phyloP scores from a whole-genome alignment of 1,140 invertebrate genomes.

The Limonius californicus region DNA sequence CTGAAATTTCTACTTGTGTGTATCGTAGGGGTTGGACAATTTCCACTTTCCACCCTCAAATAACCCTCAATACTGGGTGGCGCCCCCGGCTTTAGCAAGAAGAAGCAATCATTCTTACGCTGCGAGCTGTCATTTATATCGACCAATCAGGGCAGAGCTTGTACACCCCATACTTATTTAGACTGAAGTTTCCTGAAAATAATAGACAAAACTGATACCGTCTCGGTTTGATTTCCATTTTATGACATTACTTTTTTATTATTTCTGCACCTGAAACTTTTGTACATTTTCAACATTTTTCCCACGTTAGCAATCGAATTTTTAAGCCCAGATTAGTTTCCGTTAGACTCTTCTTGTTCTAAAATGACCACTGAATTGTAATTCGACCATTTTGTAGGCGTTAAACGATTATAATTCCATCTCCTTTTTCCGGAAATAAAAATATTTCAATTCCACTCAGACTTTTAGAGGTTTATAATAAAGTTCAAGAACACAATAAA shows the following conservation, averaged over 20 bases:
- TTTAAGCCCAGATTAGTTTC: too few species aligned
- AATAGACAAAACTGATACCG: conserved; percentile 15
- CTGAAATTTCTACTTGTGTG: not conserved
- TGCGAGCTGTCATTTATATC: conserved; percentile 29
- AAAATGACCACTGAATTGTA: too few species aligned
- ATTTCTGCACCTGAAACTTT: too few species aligned
- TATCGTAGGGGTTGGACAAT: conserved; percentile 5
- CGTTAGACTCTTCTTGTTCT: too few species aligned
- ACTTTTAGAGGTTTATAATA: too few species aligned
- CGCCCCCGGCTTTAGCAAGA: conserved; percentile 16
- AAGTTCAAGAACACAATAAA: too few species aligned
- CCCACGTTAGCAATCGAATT: too few species aligned
- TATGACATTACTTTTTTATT: conserved; percentile 13
- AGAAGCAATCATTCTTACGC: conserved; percentile 33
- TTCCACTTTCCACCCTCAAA: conserved; percentile 9
- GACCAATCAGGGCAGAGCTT: conserved; percentile 23
- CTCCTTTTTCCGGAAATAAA: too few species aligned
- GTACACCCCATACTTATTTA: conserved; percentile 18
- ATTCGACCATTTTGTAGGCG: too few species aligned
- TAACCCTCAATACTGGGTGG: conserved; percentile 19
- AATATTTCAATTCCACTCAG: too few species aligned
- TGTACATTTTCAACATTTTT: too few species aligned
- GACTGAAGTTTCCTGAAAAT: conserved; percentile 15
- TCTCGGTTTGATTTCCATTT: conserved; percentile 13
- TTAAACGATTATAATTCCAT: too few species aligned